phyloP scores from a whole-genome alignment of 35 echinoderm and acorn worm genomes.

The Heliocidaris erythrogramma region DNA sequence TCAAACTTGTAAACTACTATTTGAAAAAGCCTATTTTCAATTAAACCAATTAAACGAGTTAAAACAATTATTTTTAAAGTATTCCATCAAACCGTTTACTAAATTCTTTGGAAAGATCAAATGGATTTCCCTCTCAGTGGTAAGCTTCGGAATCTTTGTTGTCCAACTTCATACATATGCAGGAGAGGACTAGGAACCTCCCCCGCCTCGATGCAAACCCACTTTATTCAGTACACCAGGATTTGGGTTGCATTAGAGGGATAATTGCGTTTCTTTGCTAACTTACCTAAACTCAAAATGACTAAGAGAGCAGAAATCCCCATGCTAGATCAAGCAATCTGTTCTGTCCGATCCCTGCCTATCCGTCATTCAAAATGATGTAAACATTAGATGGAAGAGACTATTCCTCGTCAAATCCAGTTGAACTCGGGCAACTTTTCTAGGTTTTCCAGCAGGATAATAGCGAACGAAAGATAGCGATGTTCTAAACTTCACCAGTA shows the following conservation, averaged over 20 bases:
- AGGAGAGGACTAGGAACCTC: neutral
- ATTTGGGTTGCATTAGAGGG: neutral
- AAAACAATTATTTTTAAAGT: neutral
- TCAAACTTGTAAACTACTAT: no score
- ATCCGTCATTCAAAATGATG: neutral
- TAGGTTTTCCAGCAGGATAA: neutral
- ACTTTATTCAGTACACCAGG: neutral
- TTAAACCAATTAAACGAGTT: no score
- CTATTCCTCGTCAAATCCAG: neutral
- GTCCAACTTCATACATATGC: neutral
- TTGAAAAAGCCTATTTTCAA: no score
- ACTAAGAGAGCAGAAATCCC: neutral
- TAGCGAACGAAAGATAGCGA: neutral
- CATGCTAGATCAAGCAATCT: neutral
- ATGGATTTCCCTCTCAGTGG: neutral
- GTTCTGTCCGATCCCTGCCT: neutral
- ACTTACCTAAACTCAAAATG: neutral
- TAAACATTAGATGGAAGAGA: neutral
- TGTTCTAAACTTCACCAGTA: neutral
- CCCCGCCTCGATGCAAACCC: neutral
- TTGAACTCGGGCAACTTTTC: neutral
- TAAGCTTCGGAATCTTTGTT: neutral
- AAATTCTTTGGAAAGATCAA: neutral
- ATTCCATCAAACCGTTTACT: neutral
- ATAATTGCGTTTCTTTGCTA: neutral